Evolutionary conservation across 1,140 invertebrate genomes (phyloP).

Genomic region (Micrasema longulum): DNA sequence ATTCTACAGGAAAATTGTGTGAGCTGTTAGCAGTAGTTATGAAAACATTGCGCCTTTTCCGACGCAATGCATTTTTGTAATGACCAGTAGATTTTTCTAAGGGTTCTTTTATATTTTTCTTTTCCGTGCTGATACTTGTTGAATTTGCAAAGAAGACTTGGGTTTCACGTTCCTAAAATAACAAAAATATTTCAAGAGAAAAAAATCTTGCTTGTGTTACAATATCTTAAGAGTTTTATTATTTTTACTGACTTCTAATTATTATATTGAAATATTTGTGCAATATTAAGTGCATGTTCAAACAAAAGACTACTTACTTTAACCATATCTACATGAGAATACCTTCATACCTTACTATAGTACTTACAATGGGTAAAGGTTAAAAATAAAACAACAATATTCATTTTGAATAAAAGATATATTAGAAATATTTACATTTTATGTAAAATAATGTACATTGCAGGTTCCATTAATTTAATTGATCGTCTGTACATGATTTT

Average conservation of each 20-base stretch:
- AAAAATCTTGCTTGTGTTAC: background rate
- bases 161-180: constrained; percentile 49
- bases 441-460: constrained; percentile 51
- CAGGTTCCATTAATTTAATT: constrained; percentile 42
- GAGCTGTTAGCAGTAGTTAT: background rate
- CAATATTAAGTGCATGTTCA: too few species aligned
- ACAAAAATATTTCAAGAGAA: constrained; percentile 41
- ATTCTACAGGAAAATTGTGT: constrained; percentile 10
- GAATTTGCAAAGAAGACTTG: constrained; percentile 29
- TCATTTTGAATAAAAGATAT: constrained; percentile 47
- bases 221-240: background rate
- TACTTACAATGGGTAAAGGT: constrained; percentile 8
- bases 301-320: background rate
- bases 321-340: background rate
- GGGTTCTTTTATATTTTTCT: constrained; percentile 20
- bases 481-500: constrained; percentile 45
- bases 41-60: constrained; percentile 28
- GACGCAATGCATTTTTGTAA: constrained; percentile 47
- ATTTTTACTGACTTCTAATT: too few species aligned
- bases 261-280: too few species aligned
- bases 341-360: background rate
- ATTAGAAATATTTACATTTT: constrained; percentile 52
- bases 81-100: constrained; percentile 45
- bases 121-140: constrained; percentile 3
- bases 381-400: constrained; percentile 39